Base-by-base conservation (phyloP, 2,113 vertebrate species). In the Rattus rattus region DNA sequence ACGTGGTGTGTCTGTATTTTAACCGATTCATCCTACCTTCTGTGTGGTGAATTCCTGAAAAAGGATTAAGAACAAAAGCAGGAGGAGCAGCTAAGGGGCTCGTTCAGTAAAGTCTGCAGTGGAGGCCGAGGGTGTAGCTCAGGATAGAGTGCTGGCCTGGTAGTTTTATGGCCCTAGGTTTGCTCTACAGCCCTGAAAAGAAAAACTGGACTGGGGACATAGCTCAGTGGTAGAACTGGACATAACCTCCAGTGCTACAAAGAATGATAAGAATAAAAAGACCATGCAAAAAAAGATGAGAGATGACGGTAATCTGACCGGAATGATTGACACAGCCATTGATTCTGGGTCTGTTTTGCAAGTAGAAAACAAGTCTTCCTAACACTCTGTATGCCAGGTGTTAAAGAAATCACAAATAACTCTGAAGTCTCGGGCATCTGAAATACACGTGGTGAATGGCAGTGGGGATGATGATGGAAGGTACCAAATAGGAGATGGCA, bases 301-400 rank as follows among this genome's bases (percentile, higher is more conserved):
- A 95, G 47, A 56, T 52, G 8, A 77, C 88, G 81, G 13, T 88
- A 83, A 90, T 85, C 94, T 56, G 52, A 80, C 77, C 49, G 5
- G 69, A 93, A 33, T 80, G 52, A 49, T 85, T 19, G 56, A 43
- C 72, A 54, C 61, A 88, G 47, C 70, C 81, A 7, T 0, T 81
- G 85, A 80, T 54, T 94, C 59, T 92, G 30, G 13, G 43, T 79
- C 36, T 69, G 49, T 70, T 94, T 94, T 90, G 65, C 93, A 96
- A 95, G 39, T 39, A 95, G 70, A 79, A 52, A 81, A 86, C 43
- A 87, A 33, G 43, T 67, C 75, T 94, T 92, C 19, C 49, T 96
- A 52, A 86, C 61, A 80, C 20, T 20, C 67, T 88, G 28, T 39
- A 22, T 92, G 1, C 56, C 28, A 14, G 56, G 1, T 90, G 1